Evolutionary conservation across 1,140 invertebrate species (phyloP).

Genomic region (Aporrectodea caliginosa): DNA sequence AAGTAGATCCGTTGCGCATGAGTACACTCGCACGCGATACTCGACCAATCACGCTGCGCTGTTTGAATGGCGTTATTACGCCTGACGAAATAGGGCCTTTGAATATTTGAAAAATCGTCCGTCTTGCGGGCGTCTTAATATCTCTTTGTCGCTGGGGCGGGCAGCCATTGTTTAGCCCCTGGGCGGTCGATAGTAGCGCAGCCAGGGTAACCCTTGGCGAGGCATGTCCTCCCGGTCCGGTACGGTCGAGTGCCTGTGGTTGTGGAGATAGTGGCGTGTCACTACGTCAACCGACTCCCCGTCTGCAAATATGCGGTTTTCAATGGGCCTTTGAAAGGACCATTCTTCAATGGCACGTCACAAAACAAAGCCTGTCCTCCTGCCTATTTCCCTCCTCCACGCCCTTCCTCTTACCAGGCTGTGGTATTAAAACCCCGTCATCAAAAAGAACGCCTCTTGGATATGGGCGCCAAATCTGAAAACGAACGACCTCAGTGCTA

Average conservation of each 20-base stretch:
- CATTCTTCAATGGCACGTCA: neutral
- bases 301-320: constrained; percentile 2
- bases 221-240: neutral
- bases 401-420: too few relatives aligned
- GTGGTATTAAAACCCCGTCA: too few relatives aligned
- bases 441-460: too few relatives aligned
- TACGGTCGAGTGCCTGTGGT: neutral
- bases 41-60: neutral
- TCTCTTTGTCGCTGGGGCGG: neutral
- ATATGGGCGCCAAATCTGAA: too few relatives aligned
- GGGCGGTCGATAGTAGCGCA: too few relatives aligned
- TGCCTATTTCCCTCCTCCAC: too few relatives aligned
- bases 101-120: neutral
- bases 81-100: neutral
- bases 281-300: neutral
- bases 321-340: neutral
- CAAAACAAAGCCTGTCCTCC: neutral
- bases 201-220: neutral
- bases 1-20: constrained; percentile 1
- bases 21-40: neutral
- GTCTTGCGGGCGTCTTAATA: neutral
- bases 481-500: too few relatives aligned
- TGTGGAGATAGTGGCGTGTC: neutral
- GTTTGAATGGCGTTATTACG: neutral
- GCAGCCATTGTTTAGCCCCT: neutral